Conservation (phyloP, 2,888 invertebrate genomes). For the Tenthredo scrophulariae region DNA sequence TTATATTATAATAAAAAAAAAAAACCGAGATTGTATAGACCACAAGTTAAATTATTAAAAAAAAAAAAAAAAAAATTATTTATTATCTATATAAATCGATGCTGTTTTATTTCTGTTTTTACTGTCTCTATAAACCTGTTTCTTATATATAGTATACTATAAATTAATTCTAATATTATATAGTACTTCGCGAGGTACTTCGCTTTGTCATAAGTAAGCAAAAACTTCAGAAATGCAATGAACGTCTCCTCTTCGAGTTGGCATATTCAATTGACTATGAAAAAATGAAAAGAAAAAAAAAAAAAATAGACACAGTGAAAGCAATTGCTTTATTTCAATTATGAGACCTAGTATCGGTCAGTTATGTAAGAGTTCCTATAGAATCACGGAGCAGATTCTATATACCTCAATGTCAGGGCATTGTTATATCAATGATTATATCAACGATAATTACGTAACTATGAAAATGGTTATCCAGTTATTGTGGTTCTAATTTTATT, state of each 20-base stretch:
- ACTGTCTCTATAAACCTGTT: not conserved
- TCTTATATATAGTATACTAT: not conserved
- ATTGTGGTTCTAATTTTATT: not conserved
- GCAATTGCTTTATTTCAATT: slow-evolving; percentile 13
- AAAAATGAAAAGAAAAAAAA: not conserved
- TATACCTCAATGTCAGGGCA: not conserved
- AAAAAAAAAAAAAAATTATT: slow-evolving; percentile 64
- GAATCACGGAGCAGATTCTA: not conserved
- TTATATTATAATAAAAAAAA: slow-evolving; percentile 63
- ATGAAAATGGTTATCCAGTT: not conserved
- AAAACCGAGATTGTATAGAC: slow-evolving; percentile 64
- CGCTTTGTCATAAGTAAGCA: not conserved
- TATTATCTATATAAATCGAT: slow-evolving; percentile 65
- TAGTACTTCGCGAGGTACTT: not conserved
- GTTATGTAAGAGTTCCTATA: slow-evolving; percentile 9
- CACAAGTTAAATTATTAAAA: slow-evolving; percentile 75
- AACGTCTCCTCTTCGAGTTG: not conserved
- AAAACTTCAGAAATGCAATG: not conserved
- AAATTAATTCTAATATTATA: not conserved
- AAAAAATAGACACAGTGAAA: not conserved
- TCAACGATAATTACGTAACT: not conserved
- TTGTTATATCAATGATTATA: not conserved
- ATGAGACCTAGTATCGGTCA: not conserved
- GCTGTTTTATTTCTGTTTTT: not conserved
- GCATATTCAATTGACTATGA: not conserved